Percentiles rank a stretch among this genome's conserved stretches.
Conservation (phyloP, 2,888 invertebrate genomes). For the Drosophila demipolita region DNA sequence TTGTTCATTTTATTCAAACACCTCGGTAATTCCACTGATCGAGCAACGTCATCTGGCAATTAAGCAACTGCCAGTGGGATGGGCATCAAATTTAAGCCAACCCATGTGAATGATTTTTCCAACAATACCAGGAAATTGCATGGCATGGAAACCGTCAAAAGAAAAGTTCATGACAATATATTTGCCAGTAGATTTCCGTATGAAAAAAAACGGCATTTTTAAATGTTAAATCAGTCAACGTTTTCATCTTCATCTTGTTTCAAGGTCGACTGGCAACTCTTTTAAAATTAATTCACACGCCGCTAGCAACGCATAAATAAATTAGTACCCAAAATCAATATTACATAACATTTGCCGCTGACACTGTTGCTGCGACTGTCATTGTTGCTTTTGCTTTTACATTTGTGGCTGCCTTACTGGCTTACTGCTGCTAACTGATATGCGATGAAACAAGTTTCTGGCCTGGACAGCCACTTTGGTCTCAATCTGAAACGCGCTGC, state of each 20-base stretch:
- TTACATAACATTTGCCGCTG: constrained; percentile 66
- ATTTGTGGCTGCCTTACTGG: constrained; percentile 7
- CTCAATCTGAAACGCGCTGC: constrained; percentile 51
- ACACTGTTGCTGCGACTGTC: constrained; percentile 16
- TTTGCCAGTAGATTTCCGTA: constrained; percentile 39
- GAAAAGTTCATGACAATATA: constrained; percentile 28
- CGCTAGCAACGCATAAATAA: constrained; percentile 25
- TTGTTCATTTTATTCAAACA: constrained; percentile 32
- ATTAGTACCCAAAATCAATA: constrained; percentile 62
- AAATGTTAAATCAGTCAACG: not conserved
- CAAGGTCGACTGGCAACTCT: constrained; percentile 61
- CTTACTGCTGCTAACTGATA: constrained; percentile 47
- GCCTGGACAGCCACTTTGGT: constrained; percentile 12
- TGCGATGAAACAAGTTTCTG: constrained; percentile 63
- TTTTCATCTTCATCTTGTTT: constrained; percentile 41
- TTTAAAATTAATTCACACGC: constrained; percentile 71
- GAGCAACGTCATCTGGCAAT: constrained; percentile 59
- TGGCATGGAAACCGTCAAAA: constrained; percentile 18
- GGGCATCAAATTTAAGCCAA: not conserved
- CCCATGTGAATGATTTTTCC: constrained; percentile 35
- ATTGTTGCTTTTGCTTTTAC: constrained; percentile 18
- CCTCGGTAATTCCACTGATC: constrained; percentile 28
- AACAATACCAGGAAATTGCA: constrained; percentile 67
- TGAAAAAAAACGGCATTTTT: not conserved
- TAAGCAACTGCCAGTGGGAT: constrained; percentile 40